Evolutionary conservation across 2,113 vertebrate species (phyloP).

Genomic region (Amphiprion percula): DNA sequence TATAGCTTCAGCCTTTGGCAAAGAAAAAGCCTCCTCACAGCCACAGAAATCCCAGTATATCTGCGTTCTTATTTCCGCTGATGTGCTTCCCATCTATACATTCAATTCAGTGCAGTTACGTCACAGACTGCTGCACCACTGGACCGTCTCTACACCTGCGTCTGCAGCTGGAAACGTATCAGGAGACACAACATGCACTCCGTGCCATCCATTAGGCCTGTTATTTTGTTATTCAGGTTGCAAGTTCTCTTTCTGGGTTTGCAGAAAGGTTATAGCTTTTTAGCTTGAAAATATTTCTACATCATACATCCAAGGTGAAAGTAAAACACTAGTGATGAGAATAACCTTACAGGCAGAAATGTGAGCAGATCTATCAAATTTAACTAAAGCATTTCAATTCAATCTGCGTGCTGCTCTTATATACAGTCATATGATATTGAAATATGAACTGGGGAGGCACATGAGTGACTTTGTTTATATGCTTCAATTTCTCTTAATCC

Average conservation of each 20-base stretch:
- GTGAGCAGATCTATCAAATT: slow-evolving; percentile 48
- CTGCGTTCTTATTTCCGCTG: slow-evolving; percentile 4
- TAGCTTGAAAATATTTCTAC: not conserved
- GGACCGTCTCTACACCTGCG: slow-evolving; percentile 31
- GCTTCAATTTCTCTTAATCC: not conserved
- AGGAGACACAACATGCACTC: not conserved
- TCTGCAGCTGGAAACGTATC: slow-evolving; percentile 20
- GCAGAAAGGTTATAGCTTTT: too few relatives aligned
- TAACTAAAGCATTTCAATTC: slow-evolving; percentile 30
- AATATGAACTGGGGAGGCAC: slow-evolving; percentile 23
- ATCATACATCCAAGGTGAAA: not conserved
- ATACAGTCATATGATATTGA: slow-evolving; percentile 37
- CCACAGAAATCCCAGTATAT: not conserved
- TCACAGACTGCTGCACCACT: slow-evolving; percentile 18
- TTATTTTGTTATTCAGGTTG: too few relatives aligned
- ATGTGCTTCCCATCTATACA: slow-evolving; percentile 9
- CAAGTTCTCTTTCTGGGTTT: too few relatives aligned
- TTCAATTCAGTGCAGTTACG: not conserved
- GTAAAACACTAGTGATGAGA: slow-evolving; percentile 7
- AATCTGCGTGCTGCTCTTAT: slow-evolving; percentile 16
- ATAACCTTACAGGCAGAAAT: slow-evolving; percentile 47
- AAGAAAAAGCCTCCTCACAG: slow-evolving; percentile 2
- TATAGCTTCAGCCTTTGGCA: slow-evolving; percentile 20
- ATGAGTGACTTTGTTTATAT: slow-evolving; percentile 35
- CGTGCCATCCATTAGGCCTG: not conserved